phyloP scores from a whole-genome alignment of 2,888 invertebrate genomes.

The Dynastes grantii region DNA sequence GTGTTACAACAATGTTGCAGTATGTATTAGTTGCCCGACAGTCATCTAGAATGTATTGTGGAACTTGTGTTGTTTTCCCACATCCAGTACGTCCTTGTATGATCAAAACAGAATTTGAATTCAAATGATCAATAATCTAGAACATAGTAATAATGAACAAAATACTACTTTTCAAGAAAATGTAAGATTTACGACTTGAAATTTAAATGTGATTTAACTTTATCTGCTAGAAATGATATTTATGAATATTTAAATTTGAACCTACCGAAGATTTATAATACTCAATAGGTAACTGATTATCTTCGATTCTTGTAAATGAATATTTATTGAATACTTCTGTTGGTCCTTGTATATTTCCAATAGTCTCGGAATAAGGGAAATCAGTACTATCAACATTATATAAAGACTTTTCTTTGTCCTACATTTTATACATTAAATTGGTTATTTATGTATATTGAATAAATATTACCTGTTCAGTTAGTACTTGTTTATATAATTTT shows the following conservation, averaged over 20 bases:
- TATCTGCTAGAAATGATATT: no score
- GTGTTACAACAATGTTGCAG: slow-evolving; percentile 94
- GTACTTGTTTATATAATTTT: slow-evolving; percentile 58
- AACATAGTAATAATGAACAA: neutral
- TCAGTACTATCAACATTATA: slow-evolving; percentile 35
- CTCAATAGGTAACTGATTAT: slow-evolving; percentile 46
- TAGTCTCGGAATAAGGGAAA: neutral
- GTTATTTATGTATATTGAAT: neutral
- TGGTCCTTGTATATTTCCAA: neutral
- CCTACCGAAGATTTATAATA: slow-evolving; percentile 43
- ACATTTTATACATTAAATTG: slow-evolving; percentile 2
- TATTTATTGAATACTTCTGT: slow-evolving; percentile 48
- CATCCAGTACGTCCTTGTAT: slow-evolving; percentile 96
- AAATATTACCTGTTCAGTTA: slow-evolving; percentile 44
- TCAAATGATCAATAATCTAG: slow-evolving; percentile 45
- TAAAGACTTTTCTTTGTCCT: slow-evolving; percentile 44
- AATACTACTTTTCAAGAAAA: no score
- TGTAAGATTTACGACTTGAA: no score
- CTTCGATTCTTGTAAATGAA: slow-evolving; percentile 35
- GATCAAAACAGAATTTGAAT: slow-evolving; percentile 76
- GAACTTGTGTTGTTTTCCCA: slow-evolving; percentile 94
- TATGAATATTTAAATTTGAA: neutral
- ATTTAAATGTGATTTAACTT: no score
- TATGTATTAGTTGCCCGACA: slow-evolving; percentile 75
- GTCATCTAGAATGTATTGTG: slow-evolving; percentile 93